phyloP scores from a whole-genome alignment of 2,113 vertebrate species.

The Corythoichthys intestinalis region DNA sequence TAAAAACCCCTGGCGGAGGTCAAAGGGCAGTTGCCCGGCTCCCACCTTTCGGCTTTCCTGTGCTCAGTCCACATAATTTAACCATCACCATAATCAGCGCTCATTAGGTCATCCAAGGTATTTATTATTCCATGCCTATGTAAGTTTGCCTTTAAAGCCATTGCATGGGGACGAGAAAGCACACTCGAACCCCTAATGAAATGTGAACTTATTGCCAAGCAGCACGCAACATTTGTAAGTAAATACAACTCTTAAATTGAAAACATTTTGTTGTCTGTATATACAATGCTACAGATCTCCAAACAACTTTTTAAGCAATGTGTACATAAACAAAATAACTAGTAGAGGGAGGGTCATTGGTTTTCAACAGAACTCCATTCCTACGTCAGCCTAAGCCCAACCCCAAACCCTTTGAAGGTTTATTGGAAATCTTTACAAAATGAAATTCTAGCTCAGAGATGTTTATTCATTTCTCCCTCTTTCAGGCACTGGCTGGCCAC shows the following conservation, averaged over 20 bases:
- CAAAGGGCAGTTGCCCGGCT: slow-evolving; percentile 45
- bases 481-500: slow-evolving; percentile 89
- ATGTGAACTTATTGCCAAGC: not conserved
- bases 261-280: too few species aligned
- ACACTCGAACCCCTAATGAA: not conserved
- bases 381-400: too few species aligned
- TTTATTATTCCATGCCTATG: slow-evolving; percentile 38
- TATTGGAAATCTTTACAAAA: too few species aligned
- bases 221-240: not conserved
- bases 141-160: slow-evolving; percentile 24
- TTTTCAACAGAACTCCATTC: too few species aligned
- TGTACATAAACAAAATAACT: too few species aligned
- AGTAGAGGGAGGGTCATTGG: too few species aligned
- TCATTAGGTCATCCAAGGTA: slow-evolving; percentile 41
- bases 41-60: slow-evolving; percentile 35
- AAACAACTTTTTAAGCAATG: too few species aligned
- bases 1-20: slow-evolving; percentile 27
- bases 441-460: not conserved
- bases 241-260: not conserved
- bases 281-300: too few species aligned
- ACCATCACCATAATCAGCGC: slow-evolving; percentile 45
- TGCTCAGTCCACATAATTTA: slow-evolving; percentile 55
- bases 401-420: too few species aligned
- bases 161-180: slow-evolving; percentile 1
- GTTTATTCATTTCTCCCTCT: slow-evolving; percentile 4